Conservation (phyloP, 2,113 vertebrate genomes). For the Nothobranchius kuhntae region DNA sequence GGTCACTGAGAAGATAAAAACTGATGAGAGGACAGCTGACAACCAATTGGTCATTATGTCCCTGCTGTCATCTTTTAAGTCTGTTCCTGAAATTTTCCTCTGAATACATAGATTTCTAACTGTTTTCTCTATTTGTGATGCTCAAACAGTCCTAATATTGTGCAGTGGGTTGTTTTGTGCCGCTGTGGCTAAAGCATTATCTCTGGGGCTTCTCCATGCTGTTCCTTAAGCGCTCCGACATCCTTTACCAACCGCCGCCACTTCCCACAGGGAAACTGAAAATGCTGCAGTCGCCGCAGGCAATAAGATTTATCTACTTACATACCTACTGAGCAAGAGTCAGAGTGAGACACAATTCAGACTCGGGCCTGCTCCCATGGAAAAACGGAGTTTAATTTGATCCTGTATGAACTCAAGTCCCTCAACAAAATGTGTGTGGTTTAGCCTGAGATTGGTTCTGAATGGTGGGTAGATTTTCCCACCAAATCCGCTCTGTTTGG, state of each 20-base stretch:
- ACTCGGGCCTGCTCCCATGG: slow-evolving; percentile 29
- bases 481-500: slow-evolving; percentile 10
- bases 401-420: slow-evolving; percentile 14
- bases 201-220: slow-evolving; percentile 72
- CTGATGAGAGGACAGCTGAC: too few relatives aligned
- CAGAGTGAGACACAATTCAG: slow-evolving; percentile 13
- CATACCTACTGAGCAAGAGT: slow-evolving; percentile 72
- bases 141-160: slow-evolving; percentile 48
- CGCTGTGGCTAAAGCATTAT: slow-evolving; percentile 77
- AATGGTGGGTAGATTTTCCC: slow-evolving; percentile 19
- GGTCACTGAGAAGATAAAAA: too few relatives aligned
- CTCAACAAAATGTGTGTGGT: slow-evolving; percentile 16
- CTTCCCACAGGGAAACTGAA: slow-evolving; percentile 79
- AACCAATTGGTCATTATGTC: too few relatives aligned
- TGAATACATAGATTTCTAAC: slow-evolving; percentile 21
- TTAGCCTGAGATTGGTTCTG: not conserved
- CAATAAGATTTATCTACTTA: slow-evolving; percentile 75
- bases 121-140: slow-evolving; percentile 1
- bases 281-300: slow-evolving; percentile 72
- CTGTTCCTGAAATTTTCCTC: slow-evolving; percentile 11
- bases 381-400: slow-evolving; percentile 15
- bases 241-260: slow-evolving; percentile 64
- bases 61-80: not conserved
- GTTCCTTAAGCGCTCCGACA: slow-evolving; percentile 73
- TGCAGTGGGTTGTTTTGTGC: slow-evolving; percentile 60